These are phyloP conservation scores for Pteropus alecto DNA, from an alignment of 2,113 vertebrate genomes.

Conservation along the genomic window DNA sequence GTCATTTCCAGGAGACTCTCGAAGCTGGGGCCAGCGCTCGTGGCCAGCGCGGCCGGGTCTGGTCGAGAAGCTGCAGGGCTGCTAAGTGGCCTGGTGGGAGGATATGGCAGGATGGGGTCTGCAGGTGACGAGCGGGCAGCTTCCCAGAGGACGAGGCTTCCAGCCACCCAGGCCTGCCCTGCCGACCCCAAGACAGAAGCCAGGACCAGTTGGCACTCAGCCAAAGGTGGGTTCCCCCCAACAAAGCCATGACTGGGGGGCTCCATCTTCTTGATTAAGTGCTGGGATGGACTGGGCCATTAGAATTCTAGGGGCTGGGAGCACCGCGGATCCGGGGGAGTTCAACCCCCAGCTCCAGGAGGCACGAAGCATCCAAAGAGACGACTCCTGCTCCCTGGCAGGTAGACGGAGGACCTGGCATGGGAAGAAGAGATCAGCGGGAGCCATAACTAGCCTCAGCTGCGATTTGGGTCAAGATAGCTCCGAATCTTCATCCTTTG, in stretches of 20 bases:
- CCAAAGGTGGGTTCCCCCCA: too few species aligned
- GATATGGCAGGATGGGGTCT: accelerated
- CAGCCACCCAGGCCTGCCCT: background rate
- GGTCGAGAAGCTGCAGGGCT: background rate
- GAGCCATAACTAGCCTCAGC: background rate
- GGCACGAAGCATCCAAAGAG: background rate
- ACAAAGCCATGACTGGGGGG: background rate
- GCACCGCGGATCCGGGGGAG: too few species aligned
- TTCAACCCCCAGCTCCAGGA: background rate
- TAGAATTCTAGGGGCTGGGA: background rate
- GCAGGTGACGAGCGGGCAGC: background rate
- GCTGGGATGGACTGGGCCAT: background rate
- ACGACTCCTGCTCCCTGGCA: background rate
- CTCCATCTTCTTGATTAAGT: too few species aligned
- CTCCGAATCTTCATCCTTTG: too few species aligned
- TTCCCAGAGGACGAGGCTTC: background rate
- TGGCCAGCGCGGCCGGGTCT: background rate
- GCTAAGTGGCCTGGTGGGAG: background rate
- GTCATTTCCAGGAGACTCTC: background rate
- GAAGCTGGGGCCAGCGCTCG: background rate
- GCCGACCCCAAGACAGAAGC: background rate
- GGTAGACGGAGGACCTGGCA: background rate
- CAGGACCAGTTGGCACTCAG: background rate
- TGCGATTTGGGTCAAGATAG: accelerated
- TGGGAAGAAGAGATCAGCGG: background rate